phyloP scores from a whole-genome alignment of 2,797 vertebrate species.

The Anisognathus igniventris region DNA sequence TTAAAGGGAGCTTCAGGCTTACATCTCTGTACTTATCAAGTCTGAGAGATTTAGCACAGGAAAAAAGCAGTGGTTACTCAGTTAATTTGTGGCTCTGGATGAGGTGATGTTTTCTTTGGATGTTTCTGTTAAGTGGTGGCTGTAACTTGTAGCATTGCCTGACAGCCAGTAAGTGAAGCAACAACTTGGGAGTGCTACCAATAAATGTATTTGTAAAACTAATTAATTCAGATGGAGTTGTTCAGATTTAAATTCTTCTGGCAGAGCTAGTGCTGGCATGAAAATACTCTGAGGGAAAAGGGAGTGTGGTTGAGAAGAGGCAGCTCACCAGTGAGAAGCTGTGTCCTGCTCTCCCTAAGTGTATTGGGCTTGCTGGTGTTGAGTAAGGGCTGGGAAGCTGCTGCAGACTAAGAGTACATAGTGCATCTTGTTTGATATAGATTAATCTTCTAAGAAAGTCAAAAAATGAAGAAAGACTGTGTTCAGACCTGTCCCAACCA shows the following conservation, averaged over 20 bases:
- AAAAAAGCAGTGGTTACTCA: neutral
- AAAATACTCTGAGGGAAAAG: neutral
- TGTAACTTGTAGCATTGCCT: neutral
- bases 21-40: neutral
- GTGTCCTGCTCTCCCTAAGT: neutral
- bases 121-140: neutral
- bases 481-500: neutral
- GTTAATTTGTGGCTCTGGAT: neutral
- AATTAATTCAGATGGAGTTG: neutral
- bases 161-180: neutral
- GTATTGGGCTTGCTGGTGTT: neutral
- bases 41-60: neutral
- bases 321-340: fast-evolving
- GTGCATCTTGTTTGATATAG: neutral
- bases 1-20: neutral
- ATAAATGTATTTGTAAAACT: neutral
- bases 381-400: neutral
- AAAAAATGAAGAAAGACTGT: neutral
- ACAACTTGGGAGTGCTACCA: neutral
- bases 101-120: neutral
- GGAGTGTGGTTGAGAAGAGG: neutral
- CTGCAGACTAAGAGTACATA: neutral
- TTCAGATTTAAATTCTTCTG: neutral
- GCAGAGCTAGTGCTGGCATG: neutral
- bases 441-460: neutral